These are phyloP conservation scores for Ethmia dodecea DNA, from an alignment of 2,888 invertebrate genomes.

Conservation along the genomic window DNA sequence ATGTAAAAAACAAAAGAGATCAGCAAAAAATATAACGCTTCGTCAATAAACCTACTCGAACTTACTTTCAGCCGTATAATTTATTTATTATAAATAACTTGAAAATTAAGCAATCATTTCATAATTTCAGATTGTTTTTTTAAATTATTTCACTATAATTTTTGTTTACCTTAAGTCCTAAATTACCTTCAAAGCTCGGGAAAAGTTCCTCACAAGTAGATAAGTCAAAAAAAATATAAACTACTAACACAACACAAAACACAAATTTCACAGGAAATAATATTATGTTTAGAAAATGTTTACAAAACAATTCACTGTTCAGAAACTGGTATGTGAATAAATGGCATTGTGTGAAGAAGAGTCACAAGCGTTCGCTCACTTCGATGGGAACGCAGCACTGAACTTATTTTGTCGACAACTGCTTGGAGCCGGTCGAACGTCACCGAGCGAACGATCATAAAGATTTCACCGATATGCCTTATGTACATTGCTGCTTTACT, in stretches of 20 bases:
- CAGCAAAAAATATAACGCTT: too few relatives aligned
- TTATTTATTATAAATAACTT: too few relatives aligned
- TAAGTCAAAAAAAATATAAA: too few relatives aligned
- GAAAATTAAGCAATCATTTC: too few relatives aligned
- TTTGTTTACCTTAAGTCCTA: too few relatives aligned
- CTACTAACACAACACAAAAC: slow-evolving; percentile 18
- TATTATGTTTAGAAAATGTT: slow-evolving; percentile 4
- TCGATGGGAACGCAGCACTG: slow-evolving; percentile 45
- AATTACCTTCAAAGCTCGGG: too few relatives aligned
- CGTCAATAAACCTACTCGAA: too few relatives aligned
- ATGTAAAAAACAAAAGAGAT: too few relatives aligned
- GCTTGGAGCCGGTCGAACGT: slow-evolving; percentile 19
- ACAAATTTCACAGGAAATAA: background rate
- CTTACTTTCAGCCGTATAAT: too few relatives aligned
- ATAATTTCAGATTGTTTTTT: too few relatives aligned
- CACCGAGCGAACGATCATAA: slow-evolving; percentile 20
- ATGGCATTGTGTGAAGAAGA: slow-evolving; percentile 7
- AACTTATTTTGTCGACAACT: slow-evolving; percentile 58
- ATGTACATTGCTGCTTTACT: slow-evolving; percentile 36
- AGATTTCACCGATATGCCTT: slow-evolving; percentile 27
- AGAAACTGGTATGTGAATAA: slow-evolving; percentile 11
- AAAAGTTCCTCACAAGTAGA: too few relatives aligned
- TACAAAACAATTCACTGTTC: slow-evolving; percentile 17
- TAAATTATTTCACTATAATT: too few relatives aligned
- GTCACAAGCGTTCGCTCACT: slow-evolving; percentile 36